Evolutionary conservation across 2,888 invertebrate genomes (phyloP), one percentile per base, ranked within the genome.

Genomic region (Erannis defoliaria): DNA sequence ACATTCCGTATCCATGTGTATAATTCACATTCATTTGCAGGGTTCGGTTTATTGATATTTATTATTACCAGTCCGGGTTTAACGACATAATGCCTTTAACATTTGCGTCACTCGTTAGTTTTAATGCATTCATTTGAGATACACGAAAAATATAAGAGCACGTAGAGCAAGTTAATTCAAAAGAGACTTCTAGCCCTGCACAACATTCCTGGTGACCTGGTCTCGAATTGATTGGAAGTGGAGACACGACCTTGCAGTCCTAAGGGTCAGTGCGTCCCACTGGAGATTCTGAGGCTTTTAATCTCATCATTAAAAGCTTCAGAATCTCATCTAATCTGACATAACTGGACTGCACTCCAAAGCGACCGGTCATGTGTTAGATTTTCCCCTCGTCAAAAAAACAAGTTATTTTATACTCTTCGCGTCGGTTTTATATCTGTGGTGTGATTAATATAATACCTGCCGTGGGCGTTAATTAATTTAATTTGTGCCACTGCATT

Each of bases 21-120:
- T 70, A 63, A 70, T 70, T 65, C 48, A 64, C 50, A 51, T 60
- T 46, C 57, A 33, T 45, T 57, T 46, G 43, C 55, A 56, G 29
- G 58, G 53, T 55, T 66, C 45, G 46, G 64, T 59, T 51, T 62
- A 68, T 66, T 67, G 68, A 66, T 66, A 68, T 68, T 67, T 68
- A 68, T 66, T 62, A 55, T 58, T 56, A 53, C 46, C 46, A 43
- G n/a, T 31, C 31, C 35, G 35, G 60, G 64, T 66, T 56, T 68
- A 66, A 66, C 55, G 37, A 54, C 35, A 46, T 70, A 64, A 64
- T 50, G 58, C 29, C 55, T 49, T 45, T 45, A 55, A 43, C 50
- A 57, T 54, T 64, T 42, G 45, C 58, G 35, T 19, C 45, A 50
- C 63, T 64, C 65, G 65, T 70, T 65, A 62, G 21, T 12, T 57